Evolutionary conservation across 2,888 invertebrate genomes (phyloP).

Genomic region (Pachymerium ferrugineum): DNA sequence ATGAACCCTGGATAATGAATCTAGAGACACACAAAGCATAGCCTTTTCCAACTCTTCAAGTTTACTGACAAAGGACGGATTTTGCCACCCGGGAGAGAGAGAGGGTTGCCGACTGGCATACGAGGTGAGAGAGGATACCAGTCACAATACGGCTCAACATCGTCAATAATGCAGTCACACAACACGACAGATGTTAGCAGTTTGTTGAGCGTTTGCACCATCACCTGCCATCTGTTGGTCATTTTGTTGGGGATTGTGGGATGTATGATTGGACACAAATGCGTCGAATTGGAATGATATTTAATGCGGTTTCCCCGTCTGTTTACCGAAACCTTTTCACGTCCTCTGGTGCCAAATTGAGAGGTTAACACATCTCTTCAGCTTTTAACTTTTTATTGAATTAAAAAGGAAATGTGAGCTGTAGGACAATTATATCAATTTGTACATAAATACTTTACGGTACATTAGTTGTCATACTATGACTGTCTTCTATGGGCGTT

Average conservation of each 20-base stretch:
- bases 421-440: too few species aligned
- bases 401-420: too few species aligned
- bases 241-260: slow-evolving; percentile 9
- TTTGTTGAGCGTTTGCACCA: slow-evolving; percentile 15
- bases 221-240: slow-evolving; percentile 21
- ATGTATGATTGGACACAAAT: slow-evolving; percentile 1
- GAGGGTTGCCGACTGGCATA: not conserved
- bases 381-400: too few species aligned
- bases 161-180: slow-evolving; percentile 10
- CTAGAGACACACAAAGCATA: slow-evolving; percentile 7
- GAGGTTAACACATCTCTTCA: too few species aligned
- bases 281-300: not conserved
- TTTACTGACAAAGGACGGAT: slow-evolving; percentile 14
- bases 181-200: slow-evolving; percentile 7
- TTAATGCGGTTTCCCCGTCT: slow-evolving; percentile 12
- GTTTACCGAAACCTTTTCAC: too few species aligned
- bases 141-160: slow-evolving; percentile 3
- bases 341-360: too few species aligned
- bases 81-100: not conserved
- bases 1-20: slow-evolving; percentile 28
- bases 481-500: too few species aligned
- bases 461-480: too few species aligned
- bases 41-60: slow-evolving; percentile 15
- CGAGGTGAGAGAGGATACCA: not conserved
- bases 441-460: too few species aligned